Evolutionary conservation across 2,888 invertebrate species (phyloP), one percentile per base, ranked within the genome.

Genomic region (Megastigmus dorsalis): DNA sequence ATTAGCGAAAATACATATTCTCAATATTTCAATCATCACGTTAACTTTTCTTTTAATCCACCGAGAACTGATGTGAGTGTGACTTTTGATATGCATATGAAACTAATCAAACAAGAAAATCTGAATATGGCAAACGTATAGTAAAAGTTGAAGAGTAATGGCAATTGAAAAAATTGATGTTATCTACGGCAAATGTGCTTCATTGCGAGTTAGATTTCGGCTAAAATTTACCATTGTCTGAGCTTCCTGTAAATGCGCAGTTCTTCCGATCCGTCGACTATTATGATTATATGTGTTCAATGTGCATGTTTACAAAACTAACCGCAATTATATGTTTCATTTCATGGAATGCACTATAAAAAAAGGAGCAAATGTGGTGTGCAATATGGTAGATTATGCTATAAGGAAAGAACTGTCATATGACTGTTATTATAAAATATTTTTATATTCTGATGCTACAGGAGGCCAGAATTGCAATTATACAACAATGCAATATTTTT

Each of bases 231-330:
- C 63, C 69, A 1, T 18, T 75, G 4, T 75, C 75, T 1, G 45
- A 72, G 9, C 20, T 75, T 18, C 77, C 72, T n/a, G 72, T 77
- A 4, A 70, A 55, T 57, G n/a, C n/a, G 20, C 77, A 77, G 33
- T 77, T 77, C 48, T 77, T n/a, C n/a, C n/a, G n/a, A n/a, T 41
- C 18, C 13, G 65, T 18, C 48, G 73, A 55, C 60, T 77, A 15
- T 15, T 75, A 9, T 77, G 75, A 67, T 13, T 74, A 13, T 48
- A 73, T 48, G 38, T 75, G 18, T 77, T 77, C 43, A 77, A 77
- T 38, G 65, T 77, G 0, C 69, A 75, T 28, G 18, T 75, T 54
- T 70, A 75, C 10, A 10, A 70, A 9, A 28, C 70, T 20, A 18
- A 52, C 26, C n/a, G 26, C 2, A 71, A 55, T 33, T 73, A 73